Percentiles rank a stretch among this genome's conserved stretches.
Conservation (phyloP, 2,888 invertebrate species). For the Melinopterus prodromus region DNA sequence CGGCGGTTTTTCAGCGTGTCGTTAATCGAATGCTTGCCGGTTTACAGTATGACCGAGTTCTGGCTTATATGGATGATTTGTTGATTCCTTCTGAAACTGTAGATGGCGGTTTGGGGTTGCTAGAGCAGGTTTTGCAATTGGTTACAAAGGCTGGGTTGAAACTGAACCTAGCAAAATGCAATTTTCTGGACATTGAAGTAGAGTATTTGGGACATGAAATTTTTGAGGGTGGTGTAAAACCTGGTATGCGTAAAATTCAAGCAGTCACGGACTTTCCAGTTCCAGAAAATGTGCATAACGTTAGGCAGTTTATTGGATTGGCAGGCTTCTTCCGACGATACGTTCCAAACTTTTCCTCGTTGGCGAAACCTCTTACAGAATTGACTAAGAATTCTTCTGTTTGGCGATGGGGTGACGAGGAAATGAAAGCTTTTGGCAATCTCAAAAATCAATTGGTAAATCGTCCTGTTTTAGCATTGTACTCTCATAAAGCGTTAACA, state of each 20-base stretch:
- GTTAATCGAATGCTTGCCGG: constrained; percentile 34
- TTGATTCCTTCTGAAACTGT: constrained; percentile 31
- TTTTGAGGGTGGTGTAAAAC: constrained; percentile 32
- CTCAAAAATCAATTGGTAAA: constrained; percentile 35
- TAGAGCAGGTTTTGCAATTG: constrained; percentile 33
- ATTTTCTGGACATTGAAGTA: constrained; percentile 36
- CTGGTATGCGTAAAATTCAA: constrained; percentile 35
- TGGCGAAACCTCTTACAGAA: constrained; percentile 19
- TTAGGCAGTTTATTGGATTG: constrained; percentile 33
- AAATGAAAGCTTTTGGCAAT: constrained; percentile 37
- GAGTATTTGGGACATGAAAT: constrained; percentile 28
- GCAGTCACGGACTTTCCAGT: constrained; percentile 37
- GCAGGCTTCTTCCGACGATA: constrained; percentile 28
- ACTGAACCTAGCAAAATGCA: constrained; percentile 28
- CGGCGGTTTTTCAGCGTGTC: background rate
- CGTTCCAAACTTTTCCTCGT: constrained; percentile 22
- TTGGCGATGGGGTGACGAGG: constrained; percentile 34
- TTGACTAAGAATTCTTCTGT: constrained; percentile 34
- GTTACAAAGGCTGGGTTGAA: constrained; percentile 27
- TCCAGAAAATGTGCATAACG: constrained; percentile 33
- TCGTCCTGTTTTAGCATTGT: constrained; percentile 45
- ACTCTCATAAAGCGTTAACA: constrained; percentile 39
- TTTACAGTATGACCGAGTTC: constrained; percentile 32
- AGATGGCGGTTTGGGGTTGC: constrained; percentile 32
- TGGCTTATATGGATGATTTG: constrained; percentile 45